phyloP scores from a whole-genome alignment of 2,797 vertebrate genomes.

The Triplophysa bombifrons region DNA sequence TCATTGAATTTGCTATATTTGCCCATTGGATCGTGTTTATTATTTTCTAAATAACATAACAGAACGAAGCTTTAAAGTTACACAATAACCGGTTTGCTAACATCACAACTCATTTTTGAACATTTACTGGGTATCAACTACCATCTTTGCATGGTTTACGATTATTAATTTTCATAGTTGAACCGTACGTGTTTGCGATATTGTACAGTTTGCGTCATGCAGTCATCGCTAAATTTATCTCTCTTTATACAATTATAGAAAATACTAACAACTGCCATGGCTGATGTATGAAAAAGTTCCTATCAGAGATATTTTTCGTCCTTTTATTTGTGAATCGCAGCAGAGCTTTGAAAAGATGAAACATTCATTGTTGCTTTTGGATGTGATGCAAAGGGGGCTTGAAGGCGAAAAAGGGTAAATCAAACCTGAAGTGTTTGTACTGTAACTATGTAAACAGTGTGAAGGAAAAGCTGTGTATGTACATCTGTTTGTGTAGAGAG shows the following conservation, averaged over 20 bases:
- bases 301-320: constrained; percentile 34
- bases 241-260: constrained; percentile 38
- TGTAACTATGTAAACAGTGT: constrained; percentile 59
- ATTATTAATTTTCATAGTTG: not conserved
- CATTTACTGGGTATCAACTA: not conserved
- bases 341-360: constrained; percentile 51
- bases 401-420: constrained; percentile 51
- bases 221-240: constrained; percentile 34
- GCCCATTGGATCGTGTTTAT: not conserved
- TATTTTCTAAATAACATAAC: not conserved
- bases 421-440: constrained; percentile 61
- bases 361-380: constrained; percentile 46
- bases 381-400: constrained; percentile 45
- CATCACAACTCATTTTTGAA: not conserved
- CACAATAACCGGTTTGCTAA: not conserved
- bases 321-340: constrained; percentile 39
- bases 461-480: constrained; percentile 50
- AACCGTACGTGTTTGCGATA: constrained; percentile 15
- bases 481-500: constrained; percentile 46
- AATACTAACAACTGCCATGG: constrained; percentile 35
- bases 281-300: constrained; percentile 47
- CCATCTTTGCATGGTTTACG: not conserved
- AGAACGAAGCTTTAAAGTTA: not conserved
- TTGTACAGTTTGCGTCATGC: constrained; percentile 20
- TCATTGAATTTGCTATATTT: not conserved